Percentiles rank a stretch among this genome's conserved stretches.
Conservation (phyloP, 2,888 invertebrate genomes). For the Melieria picta region DNA sequence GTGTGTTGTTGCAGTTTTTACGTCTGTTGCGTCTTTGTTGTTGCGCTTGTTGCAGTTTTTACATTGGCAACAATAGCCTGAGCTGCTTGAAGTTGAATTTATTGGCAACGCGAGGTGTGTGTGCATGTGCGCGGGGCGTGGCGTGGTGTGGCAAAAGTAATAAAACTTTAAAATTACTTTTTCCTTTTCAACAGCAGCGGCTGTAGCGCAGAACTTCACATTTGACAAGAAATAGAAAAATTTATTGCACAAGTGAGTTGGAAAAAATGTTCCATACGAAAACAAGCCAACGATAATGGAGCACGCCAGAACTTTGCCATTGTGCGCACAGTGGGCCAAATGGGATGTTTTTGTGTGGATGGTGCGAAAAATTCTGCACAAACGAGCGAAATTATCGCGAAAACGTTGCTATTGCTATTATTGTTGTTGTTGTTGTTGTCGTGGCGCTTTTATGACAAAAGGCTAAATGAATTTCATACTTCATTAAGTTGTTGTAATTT, state of each 20-base stretch:
- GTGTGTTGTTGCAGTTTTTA: background rate
- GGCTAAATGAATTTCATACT: conserved; percentile 35
- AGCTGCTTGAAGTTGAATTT: conserved; percentile 27
- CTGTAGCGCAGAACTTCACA: conserved; percentile 37
- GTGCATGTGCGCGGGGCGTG: conserved; percentile 26
- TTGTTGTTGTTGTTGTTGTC: background rate
- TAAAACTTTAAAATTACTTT: conserved; percentile 51
- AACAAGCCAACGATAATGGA: background rate
- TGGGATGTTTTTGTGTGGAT: background rate
- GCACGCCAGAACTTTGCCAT: background rate
- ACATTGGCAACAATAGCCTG: conserved; percentile 38
- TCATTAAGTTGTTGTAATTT: conserved; percentile 32
- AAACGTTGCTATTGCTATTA: background rate
- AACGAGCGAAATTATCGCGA: no score
- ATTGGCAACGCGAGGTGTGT: background rate
- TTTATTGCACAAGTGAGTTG: conserved; percentile 29
- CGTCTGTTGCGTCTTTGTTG: background rate
- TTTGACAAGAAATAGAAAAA: conserved; percentile 37
- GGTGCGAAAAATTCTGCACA: background rate
- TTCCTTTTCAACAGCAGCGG: conserved; percentile 34
- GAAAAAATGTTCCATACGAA: conserved; percentile 9
- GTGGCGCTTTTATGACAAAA: conserved; percentile 4
- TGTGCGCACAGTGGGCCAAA: background rate
- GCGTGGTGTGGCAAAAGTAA: conserved; percentile 40
- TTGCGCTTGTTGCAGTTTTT: background rate